Evolutionary conservation across 2,888 invertebrate genomes (phyloP), one percentile per base, ranked within the genome.

Genomic region (Plebejus anna): DNA sequence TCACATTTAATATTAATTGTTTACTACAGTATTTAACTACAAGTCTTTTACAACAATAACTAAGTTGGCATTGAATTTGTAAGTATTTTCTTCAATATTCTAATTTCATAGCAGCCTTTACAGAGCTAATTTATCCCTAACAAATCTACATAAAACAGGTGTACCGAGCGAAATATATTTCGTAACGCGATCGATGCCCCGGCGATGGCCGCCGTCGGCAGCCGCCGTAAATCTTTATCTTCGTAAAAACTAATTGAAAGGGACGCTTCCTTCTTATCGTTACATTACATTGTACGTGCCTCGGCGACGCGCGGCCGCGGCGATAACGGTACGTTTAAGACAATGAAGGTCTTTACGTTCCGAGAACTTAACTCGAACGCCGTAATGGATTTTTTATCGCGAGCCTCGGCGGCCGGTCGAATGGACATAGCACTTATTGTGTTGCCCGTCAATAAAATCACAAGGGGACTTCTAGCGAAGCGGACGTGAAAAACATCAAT

Each of bases 241-340:
- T 80, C 84, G 89, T 90, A 89, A 90, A 90, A 90, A 90, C 90
- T 89, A 89, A 90, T 90, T 90, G 88, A 88, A 90, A 89, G 87
- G 89, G 89, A 86, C 86, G 85, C 88, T 80, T 81, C 84, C 84
- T 85, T 89, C 88, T 89, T 87, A 85, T 83, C 84, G 83, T 83
- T 83, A 82, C 81, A 81, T 80, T 81, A 79, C 81, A 79, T 78
- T 77, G 81, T 79, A 80, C 80, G 80, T 79, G 80, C 80, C 78
- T 78, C 76, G 79, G 59, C 77, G 77, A 73, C 79, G 79, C 81
- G 78, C 76, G 77, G 76, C 73, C 59, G 72, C 71, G 72, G 78
- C 77, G 80, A 80, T 80, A 80, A 80, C 79, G 70, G 71, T 22
- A 16, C 70, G 9, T 42, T 76, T 76, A 71, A 72, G 72, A 76